Evolutionary conservation across 2,113 vertebrate species (phyloP).

Genomic region (Scortum barcoo): DNA sequence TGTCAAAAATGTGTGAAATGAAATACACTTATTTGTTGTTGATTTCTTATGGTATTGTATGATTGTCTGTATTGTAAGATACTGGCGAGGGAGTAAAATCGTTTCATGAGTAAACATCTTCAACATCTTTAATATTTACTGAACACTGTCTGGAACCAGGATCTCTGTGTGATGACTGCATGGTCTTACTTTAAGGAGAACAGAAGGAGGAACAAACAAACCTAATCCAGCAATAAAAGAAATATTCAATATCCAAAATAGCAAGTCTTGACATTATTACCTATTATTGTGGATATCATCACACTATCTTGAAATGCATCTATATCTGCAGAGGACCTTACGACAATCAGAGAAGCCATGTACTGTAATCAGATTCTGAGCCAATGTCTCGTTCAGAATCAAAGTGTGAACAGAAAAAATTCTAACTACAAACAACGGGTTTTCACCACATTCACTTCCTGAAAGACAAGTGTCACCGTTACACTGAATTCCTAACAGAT

Average conservation of each 20-base stretch:
- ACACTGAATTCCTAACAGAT: constrained; percentile 37
- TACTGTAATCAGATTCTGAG: constrained; percentile 27
- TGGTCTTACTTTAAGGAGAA: constrained; percentile 3
- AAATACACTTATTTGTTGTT: background rate
- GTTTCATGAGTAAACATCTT: background rate
- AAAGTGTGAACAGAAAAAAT: constrained; percentile 34
- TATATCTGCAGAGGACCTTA: constrained; percentile 32
- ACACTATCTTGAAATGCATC: constrained; percentile 10
- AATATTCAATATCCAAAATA: constrained; percentile 36
- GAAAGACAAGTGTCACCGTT: background rate
- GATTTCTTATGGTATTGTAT: background rate
- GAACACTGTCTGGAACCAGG: background rate
- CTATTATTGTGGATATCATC: constrained; percentile 45
- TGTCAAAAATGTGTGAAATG: background rate
- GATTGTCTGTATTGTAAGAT: background rate
- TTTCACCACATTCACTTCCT: constrained; percentile 27
- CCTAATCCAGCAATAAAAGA: constrained; percentile 17
- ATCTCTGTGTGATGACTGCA: background rate
- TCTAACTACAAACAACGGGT: constrained; percentile 25
- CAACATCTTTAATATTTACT: background rate
- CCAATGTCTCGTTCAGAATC: constrained; percentile 4
- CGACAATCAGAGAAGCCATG: constrained; percentile 22
- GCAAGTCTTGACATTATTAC: constrained; percentile 37
- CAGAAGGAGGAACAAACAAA: constrained; percentile 12
- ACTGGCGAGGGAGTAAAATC: background rate